Conservation (phyloP, 2,113 vertebrate genomes). For the Alethe diademata region DNA sequence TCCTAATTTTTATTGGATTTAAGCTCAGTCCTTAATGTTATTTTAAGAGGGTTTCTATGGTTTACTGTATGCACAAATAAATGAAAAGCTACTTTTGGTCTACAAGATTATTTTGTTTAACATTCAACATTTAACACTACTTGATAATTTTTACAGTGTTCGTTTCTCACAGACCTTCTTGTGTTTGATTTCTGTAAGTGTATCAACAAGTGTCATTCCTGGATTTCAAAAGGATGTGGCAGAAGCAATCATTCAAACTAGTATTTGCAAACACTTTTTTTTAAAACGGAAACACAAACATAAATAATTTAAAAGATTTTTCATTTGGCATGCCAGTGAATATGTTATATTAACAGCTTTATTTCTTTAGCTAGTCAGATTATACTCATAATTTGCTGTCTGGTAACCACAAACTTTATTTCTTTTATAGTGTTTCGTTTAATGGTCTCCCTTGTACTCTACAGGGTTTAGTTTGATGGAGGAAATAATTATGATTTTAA, state of each 20-base stretch:
- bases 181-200: not conserved
- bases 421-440: constrained; percentile 39
- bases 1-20: not conserved
- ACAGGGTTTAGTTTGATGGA: constrained; percentile 40
- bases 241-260: not conserved
- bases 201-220: not conserved
- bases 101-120: constrained; percentile 13
- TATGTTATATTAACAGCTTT: not conserved
- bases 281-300: not conserved
- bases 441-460: constrained; percentile 50
- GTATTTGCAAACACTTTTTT: not conserved
- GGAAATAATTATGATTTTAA: constrained; percentile 59
- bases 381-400: constrained; percentile 39
- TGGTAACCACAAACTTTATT: constrained; percentile 40
- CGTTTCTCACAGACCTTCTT: not conserved
- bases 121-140: not conserved
- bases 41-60: not conserved
- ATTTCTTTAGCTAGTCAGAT: constrained; percentile 19
- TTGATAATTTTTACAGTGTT: not conserved
- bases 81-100: not conserved
- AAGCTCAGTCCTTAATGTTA: not conserved
- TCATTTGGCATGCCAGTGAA: not conserved
- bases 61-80: not conserved
- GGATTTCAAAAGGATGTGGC: not conserved
- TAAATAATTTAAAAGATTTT: not conserved